phyloP scores from a whole-genome alignment of 2,797 vertebrate genomes.

The Trematomus bernacchii region DNA sequence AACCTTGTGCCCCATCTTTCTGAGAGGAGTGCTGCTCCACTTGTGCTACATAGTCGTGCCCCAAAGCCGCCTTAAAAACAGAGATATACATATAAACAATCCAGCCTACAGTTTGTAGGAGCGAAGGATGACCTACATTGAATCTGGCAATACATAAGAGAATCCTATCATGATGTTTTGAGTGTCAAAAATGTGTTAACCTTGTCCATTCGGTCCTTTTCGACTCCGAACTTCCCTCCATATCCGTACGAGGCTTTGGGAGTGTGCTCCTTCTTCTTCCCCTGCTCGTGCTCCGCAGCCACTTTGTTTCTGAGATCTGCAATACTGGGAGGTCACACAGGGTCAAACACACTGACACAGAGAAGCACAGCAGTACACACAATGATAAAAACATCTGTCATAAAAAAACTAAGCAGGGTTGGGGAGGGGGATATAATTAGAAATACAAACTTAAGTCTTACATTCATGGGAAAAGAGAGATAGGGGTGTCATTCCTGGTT shows the following conservation, averaged over 20 bases:
- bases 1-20: constrained; percentile 92
- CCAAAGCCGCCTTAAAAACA: constrained; percentile 88
- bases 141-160: neutral
- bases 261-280: constrained; percentile 91
- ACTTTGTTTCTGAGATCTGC: constrained; percentile 90
- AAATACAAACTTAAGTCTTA: no score
- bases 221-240: constrained; percentile 95
- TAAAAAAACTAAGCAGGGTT: neutral
- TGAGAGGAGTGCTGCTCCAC: constrained; percentile 94
- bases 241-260: constrained; percentile 97
- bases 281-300: constrained; percentile 89
- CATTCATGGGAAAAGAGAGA: no score
- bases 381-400: neutral
- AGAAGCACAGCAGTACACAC: neutral
- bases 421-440: no score
- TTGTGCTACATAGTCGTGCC: constrained; percentile 90
- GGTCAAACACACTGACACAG: constrained; percentile 15
- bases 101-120: neutral
- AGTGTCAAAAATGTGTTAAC: constrained; percentile 68
- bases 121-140: neutral
- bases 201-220: constrained; percentile 97
- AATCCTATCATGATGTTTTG: neutral
- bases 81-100: neutral
- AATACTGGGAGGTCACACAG: constrained; percentile 65
- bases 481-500: no score